Evolutionary conservation across 2,888 invertebrate genomes (phyloP), one percentile per base, ranked within the genome.

Genomic region (Conomelus anceps): DNA sequence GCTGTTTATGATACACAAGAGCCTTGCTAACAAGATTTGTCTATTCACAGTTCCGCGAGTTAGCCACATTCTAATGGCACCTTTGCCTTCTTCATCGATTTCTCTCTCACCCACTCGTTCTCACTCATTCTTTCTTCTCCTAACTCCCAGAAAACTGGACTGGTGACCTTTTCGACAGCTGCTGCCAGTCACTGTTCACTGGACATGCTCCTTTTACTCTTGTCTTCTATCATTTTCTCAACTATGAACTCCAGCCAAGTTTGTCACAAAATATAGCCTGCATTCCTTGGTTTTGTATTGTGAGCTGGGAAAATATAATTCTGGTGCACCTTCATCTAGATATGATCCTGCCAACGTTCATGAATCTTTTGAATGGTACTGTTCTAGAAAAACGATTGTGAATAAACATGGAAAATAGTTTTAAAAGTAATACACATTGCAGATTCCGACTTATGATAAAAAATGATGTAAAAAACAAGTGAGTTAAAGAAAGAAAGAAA

Each of bases 21-120:
- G 29, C 86, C 24, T 29, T 26, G 24, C 86, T 23, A 86, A 86
- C 86, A 86, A 86, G 86, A 24, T 86, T 86, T 63, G 63, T 23
- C 24, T 86, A 86, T 86, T 86, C 86, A 86, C 24, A 24, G 24
- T 86, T 86, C 24, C 23, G 86, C 86, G 24, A 86, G 63, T 63
- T 63, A 63, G 63, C 63, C 63, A 63, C 63, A n/a, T n/a, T 63
- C 63, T 20, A 63, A 63, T 63, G 63, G 63, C 63, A 63, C 63
- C 63, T 63, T 63, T 63, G 63, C 63, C 63, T n/a, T n/a, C 20
- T n/a, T 63, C 63, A 9, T 13, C 3, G 13, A 9, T 17, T 4
- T 4, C 34, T 34, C 34, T 63, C 63, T 63, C 63, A 63, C n/a
- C n/a, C 34, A 17, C 11, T 9, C 34, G 13, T 34, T 34, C 63